Percentiles rank a stretch among this genome's conserved stretches.
Conservation (phyloP, 2,113 vertebrate genomes). For the Sigmodon hispidus region DNA sequence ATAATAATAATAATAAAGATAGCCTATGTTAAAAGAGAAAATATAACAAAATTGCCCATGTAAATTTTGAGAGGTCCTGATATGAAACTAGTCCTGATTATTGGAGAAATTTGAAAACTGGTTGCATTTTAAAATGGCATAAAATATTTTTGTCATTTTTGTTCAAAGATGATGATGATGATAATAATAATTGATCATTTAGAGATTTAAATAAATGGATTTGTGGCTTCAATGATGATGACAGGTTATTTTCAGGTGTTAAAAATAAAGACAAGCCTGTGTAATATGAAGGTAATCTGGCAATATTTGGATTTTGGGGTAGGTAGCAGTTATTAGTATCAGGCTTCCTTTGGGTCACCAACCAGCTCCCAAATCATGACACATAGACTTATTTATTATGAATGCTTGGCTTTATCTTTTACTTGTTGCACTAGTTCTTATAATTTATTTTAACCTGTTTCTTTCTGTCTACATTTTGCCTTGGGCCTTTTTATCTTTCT, state of each 20-base stretch:
- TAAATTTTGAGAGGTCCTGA: not conserved
- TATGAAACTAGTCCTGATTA: not conserved
- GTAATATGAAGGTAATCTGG: not conserved
- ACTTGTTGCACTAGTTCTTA: not conserved
- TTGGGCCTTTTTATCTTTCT: not conserved
- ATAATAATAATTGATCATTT: conserved; percentile 7
- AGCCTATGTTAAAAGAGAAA: not conserved
- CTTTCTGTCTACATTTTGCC: not conserved
- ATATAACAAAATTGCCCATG: not conserved
- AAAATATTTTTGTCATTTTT: not conserved
- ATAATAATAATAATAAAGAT: not conserved
- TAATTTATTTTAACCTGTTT: not conserved
- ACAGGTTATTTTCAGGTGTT: conserved; percentile 26
- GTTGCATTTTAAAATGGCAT: conserved; percentile 9
- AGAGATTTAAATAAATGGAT: conserved; percentile 12
- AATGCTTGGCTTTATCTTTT: not conserved
- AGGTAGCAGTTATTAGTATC: not conserved
- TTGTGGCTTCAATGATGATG: conserved; percentile 20
- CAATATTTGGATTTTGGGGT: conserved; percentile 9
- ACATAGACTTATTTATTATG: too few species aligned
- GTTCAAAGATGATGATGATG: not conserved
- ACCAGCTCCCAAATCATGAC: too few species aligned
- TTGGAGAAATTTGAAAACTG: not conserved
- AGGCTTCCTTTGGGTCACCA: too few species aligned
- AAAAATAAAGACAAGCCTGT: not conserved